Percentiles rank a stretch among this genome's conserved stretches.
phyloP scores from a whole-genome alignment of 2,888 invertebrate species.

The Cistogaster globosa region DNA sequence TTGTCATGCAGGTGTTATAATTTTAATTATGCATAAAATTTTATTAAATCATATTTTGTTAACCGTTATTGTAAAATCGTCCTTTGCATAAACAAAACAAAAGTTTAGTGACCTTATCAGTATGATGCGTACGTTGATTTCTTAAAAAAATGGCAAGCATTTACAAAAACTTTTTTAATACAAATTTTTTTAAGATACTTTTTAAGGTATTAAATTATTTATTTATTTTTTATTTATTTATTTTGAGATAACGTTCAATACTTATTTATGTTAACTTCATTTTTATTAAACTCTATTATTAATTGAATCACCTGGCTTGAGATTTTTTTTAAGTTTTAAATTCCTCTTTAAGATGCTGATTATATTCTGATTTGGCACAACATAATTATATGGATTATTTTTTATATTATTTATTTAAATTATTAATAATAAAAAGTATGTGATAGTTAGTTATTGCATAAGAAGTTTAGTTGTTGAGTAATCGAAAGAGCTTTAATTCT shows the following conservation, averaged over 20 bases:
- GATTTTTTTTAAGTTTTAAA: conserved; percentile 29
- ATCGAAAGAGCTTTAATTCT: conserved; percentile 59
- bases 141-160: conserved; percentile 65
- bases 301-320: conserved; percentile 31
- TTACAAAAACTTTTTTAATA: conserved; percentile 28
- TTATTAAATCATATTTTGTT: no score
- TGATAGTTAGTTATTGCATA: conserved; percentile 14
- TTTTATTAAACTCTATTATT: conserved; percentile 12
- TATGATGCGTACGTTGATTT: neutral
- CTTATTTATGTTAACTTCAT: conserved; percentile 24
- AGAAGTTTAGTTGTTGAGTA: conserved; percentile 64
- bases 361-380: conserved; percentile 71
- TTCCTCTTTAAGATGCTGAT: conserved; percentile 44
- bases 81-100: neutral
- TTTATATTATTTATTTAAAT: conserved; percentile 43
- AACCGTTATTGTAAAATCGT: no score
- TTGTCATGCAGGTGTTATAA: no score
- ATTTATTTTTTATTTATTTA: conserved; percentile 22
- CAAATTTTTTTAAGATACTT: neutral
- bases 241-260: conserved; percentile 30
- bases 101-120: neutral
- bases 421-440: conserved; percentile 18
- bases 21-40: no score
- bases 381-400: conserved; percentile 69
- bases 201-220: neutral